phyloP scores from a whole-genome alignment of 2,113 vertebrate species.

The Gracilinanus agilis region DNA sequence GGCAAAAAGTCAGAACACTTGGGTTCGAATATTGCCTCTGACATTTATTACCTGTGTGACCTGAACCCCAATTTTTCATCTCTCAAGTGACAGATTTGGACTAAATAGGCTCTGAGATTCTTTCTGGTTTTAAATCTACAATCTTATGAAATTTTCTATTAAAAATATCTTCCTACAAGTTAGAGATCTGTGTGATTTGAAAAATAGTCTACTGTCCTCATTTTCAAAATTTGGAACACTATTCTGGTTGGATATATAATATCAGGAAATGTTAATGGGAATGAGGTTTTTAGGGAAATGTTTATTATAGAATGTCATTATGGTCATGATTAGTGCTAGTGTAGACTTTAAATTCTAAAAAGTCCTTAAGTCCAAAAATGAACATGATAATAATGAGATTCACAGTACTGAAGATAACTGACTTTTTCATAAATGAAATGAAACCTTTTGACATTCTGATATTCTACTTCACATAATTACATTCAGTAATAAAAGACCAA shows the following conservation, averaged over 20 bases:
- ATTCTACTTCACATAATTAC: constrained; percentile 35
- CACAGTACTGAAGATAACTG: background rate
- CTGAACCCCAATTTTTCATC: background rate
- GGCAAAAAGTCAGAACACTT: background rate
- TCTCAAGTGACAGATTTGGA: background rate
- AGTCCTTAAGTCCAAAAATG: background rate
- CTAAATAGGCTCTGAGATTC: background rate
- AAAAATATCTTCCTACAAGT: constrained; percentile 1
- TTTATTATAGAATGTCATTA: background rate
- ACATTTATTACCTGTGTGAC: background rate
- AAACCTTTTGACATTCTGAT: constrained; percentile 24
- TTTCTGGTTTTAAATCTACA: background rate
- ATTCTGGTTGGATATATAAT: constrained; percentile 9
- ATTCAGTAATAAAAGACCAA: constrained; percentile 11
- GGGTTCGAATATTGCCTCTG: background rate
- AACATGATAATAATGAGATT: constrained; percentile 5
- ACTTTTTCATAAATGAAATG: constrained; percentile 6
- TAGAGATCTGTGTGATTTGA: background rate
- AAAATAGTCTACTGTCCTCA: background rate
- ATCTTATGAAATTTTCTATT: background rate
- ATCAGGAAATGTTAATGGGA: constrained; percentile 5
- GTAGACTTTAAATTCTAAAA: constrained; percentile 24
- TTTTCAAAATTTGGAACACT: constrained; percentile 34
- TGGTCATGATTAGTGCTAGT: background rate
- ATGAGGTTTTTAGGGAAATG: background rate